Base-by-base conservation (phyloP, 2,797 vertebrate genomes). In the Anas acuta region DNA sequence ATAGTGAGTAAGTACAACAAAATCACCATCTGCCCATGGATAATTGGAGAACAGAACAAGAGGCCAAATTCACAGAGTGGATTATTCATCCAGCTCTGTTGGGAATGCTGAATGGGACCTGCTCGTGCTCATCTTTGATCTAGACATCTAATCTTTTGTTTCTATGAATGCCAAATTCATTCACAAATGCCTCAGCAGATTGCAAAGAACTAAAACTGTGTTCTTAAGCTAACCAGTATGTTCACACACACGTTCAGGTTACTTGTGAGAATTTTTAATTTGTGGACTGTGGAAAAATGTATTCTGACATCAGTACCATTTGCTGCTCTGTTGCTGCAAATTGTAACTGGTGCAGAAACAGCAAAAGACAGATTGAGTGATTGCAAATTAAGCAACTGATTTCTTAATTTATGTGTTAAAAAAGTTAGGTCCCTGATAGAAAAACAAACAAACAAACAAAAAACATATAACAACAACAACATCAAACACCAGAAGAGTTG, bases 11-110 rank as follows among this genome's bases (percentile, higher is more conserved):
- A 95, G 77, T 74, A 61, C 65, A 86, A 71, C 54, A 85, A 80
- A 95, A 75, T 75, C 72, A 91, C 91, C 87, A 91, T 87, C 91
- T 95, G 93, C 76, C 72, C 58, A 62, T 65, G 85, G 69, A 26
- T 80, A 96, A 72, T 1, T 85, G 79, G 79, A 80, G 75, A 92
- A 57, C 60, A 93, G 87, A 80, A 61, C 65, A 58, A 84, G 66
- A 88, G 70, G 79, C 76, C 73, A 85, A 72, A 91, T 65, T 80
- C 75, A 26, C 53, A 60, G 67, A 86, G 64, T 33, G 79, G 67
- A 82, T 90, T 82, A 92, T 71, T 92, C 39, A 70, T 83, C 61
- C 19, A 18, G 47, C 86, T 82, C 89, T 79, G 60, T 32, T 80
- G 75, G 61, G 78, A 71, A 83, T 69, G 69, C 20, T 89, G 89